Conservation (phyloP, 2,888 invertebrate species). For the Elmis aenea region DNA sequence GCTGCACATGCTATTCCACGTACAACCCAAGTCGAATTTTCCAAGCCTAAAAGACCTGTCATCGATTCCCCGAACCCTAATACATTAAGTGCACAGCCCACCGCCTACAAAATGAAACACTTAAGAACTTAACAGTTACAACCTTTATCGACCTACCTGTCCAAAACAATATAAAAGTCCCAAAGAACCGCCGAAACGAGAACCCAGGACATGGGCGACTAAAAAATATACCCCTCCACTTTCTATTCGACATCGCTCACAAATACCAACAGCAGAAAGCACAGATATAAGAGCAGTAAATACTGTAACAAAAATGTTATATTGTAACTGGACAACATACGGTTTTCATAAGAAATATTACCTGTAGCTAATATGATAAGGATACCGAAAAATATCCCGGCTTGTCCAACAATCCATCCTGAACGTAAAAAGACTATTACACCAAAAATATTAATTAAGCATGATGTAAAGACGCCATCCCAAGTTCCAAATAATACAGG, state of each 20-base stretch:
- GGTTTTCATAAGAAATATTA: conserved; percentile 35
- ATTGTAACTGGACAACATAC: neutral
- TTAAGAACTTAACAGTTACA: no score
- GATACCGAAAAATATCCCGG: conserved; percentile 75
- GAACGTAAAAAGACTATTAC: conserved; percentile 95
- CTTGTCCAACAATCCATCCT: conserved; percentile 96
- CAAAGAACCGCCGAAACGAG: conserved; percentile 86
- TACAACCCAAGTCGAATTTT: conserved; percentile 73
- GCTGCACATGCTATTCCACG: conserved; percentile 84
- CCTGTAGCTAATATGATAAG: conserved; percentile 78
- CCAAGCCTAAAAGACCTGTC: conserved; percentile 72
- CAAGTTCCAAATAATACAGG: conserved; percentile 95
- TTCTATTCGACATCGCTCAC: conserved; percentile 90
- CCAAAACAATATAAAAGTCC: conserved; percentile 95
- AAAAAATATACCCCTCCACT: conserved; percentile 98
- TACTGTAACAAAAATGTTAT: conserved; percentile 52
- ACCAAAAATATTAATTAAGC: conserved; percentile 95
- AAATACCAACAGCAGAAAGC: conserved; percentile 92
- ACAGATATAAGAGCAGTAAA: conserved; percentile 88
- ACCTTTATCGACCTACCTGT: conserved; percentile 77
- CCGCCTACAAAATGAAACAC: conserved; percentile 66
- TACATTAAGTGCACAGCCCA: conserved; percentile 93
- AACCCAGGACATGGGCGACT: conserved; percentile 89
- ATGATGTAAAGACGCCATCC: conserved; percentile 98
- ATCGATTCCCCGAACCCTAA: conserved; percentile 96